Base-by-base conservation (phyloP, 2,113 vertebrate genomes). In the Chaetodon trifascialis region DNA sequence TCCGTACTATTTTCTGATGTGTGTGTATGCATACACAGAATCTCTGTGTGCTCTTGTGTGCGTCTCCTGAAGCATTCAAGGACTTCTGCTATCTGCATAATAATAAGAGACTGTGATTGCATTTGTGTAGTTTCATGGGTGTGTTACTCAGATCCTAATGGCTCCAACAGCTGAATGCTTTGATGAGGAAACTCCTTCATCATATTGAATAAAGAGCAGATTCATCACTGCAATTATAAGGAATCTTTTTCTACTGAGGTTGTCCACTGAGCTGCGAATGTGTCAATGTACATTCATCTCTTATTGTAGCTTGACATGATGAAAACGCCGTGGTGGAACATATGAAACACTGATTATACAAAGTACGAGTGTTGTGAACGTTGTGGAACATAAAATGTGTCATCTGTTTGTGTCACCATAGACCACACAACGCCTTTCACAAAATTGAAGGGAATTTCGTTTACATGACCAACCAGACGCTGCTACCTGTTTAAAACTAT, bases 121-220 rank as follows among this genome's bases (percentile, higher is more conserved):
- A 51, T 23, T 5, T 11, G 46, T 63, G 34, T 40, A 4, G 52
- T 12, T 49, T 38, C 5, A 17, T 68, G 10, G n/a, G n/a, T 42
- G 65, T 69, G 42, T 44, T 17, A 51, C 21, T 60, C 15, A 51
- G 21, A 60, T 42, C n/a, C 36, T 36, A 30, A 7, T 79, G 40
- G 60, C 38, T 60, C 10, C 19, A 40, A 44, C 4, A 30, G 47
- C n/a, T 30, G 16, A 15, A 34, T 34, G 25, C 49, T 72, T 72
- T 71, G 55, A 65, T 66, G 14, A 76, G 30, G 30, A 76, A 66
- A n/a, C 74, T 36, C 30, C 11, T 63, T 71, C 11, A 36, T 72
- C 23, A 9, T 16, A 46, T 6, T 30, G 15, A 65, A 55, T 21
- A 15, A 65, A 54, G n/a, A 55, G 23, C 11, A 46, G 11, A n/a